phyloP scores from a whole-genome alignment of 1,140 invertebrate species.

The Nasonia vitripennis region DNA sequence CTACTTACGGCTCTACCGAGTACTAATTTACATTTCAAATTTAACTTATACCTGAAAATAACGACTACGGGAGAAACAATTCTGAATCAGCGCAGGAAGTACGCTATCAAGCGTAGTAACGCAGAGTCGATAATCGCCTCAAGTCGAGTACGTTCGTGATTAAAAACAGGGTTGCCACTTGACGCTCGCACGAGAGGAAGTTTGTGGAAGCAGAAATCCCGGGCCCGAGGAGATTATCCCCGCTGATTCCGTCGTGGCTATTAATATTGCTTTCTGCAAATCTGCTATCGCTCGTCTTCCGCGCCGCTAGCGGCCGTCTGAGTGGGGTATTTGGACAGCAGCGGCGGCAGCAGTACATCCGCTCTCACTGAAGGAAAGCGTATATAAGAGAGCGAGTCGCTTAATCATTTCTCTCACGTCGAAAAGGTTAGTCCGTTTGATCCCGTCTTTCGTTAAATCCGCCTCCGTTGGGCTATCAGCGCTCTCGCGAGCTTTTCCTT shows the following conservation, averaged over 20 bases:
- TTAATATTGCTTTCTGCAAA: constrained; percentile 65
- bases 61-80: neutral
- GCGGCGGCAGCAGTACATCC: no score
- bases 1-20: no score
- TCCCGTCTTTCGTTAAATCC: constrained; percentile 4
- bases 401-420: neutral
- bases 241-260: constrained; percentile 47
- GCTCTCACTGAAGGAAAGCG: neutral
- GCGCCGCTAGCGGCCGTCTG: neutral
- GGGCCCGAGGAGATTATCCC: neutral
- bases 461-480: neutral
- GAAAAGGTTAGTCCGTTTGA: neutral
- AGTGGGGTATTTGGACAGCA: neutral
- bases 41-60: no score
- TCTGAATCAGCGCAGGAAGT: neutral
- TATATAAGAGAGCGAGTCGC: neutral
- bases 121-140: constrained; percentile 13
- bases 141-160: constrained; percentile 11
- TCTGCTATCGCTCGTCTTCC: constrained; percentile 32
- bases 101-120: neutral
- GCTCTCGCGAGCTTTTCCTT: neutral
- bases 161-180: constrained; percentile 37
- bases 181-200: constrained; percentile 4
- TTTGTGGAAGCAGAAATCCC: neutral
- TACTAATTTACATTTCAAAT: no score